phyloP scores from a whole-genome alignment of 2,797 vertebrate species.

The Hozukius guyotensis region DNA sequence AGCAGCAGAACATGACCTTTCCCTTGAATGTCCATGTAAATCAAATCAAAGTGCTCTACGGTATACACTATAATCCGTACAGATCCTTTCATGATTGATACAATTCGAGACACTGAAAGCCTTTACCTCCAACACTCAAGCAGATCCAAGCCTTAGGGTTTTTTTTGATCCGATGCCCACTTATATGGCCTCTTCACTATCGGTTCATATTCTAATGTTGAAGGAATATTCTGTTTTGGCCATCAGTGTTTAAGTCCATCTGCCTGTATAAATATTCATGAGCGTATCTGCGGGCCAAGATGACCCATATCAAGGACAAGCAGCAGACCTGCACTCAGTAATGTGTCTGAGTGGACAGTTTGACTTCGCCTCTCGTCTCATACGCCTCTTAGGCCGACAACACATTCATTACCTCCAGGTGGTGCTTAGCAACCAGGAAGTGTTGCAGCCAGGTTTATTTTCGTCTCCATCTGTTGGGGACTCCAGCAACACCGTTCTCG shows the following conservation, averaged over 20 bases:
- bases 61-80: background rate
- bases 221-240: slow-evolving; percentile 7
- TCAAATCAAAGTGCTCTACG: slow-evolving; percentile 5
- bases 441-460: slow-evolving; percentile 73
- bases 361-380: slow-evolving; percentile 35
- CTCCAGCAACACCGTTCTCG: slow-evolving; percentile 52
- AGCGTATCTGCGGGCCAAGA: slow-evolving; percentile 17
- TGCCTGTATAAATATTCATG: slow-evolving; percentile 42
- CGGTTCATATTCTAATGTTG: slow-evolving; percentile 3
- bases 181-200: background rate
- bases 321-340: slow-evolving; percentile 16
- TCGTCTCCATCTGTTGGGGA: slow-evolving; percentile 76
- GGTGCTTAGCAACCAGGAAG: slow-evolving; percentile 78
- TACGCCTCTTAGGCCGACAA: slow-evolving; percentile 29
- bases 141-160: background rate
- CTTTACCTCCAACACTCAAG: background rate
- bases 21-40: background rate
- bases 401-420: slow-evolving; percentile 68
- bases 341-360: slow-evolving; percentile 42
- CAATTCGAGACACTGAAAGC: background rate
- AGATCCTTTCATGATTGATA: slow-evolving; percentile 20
- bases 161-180: slow-evolving; percentile 19
- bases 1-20: background rate
- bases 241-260: slow-evolving; percentile 20
- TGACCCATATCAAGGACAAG: slow-evolving; percentile 52